phyloP scores from a whole-genome alignment of 2,113 vertebrate species.

The Syrmaticus mikado region DNA sequence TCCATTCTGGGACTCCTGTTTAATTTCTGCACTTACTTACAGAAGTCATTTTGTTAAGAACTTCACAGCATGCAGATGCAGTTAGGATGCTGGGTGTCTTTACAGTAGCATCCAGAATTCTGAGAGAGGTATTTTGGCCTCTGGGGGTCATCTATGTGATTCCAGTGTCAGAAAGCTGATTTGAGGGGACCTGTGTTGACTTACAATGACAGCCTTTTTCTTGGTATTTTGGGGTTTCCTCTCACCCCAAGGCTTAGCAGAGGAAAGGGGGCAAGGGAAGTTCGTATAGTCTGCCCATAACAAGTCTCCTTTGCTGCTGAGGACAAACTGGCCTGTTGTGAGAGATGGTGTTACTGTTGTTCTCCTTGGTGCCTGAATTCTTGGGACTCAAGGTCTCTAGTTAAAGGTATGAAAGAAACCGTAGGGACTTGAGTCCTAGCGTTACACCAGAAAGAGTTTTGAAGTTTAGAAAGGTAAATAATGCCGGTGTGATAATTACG shows the following conservation, averaged over 20 bases:
- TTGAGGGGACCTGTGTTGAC: background rate
- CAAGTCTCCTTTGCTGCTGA: background rate
- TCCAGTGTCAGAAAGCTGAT: background rate
- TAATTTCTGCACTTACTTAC: background rate
- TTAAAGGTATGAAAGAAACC: background rate
- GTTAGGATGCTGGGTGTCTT: background rate
- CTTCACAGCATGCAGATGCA: background rate
- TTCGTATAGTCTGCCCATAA: background rate
- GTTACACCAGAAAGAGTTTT: background rate
- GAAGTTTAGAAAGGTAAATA: slow-evolving; percentile 47
- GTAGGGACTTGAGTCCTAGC: background rate
- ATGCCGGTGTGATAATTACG: slow-evolving; percentile 35
- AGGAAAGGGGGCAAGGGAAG: background rate
- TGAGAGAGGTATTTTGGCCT: background rate
- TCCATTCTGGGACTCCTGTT: no score
- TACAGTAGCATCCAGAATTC: background rate
- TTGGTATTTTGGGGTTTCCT: background rate
- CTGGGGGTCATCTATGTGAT: background rate
- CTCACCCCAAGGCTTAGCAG: background rate
- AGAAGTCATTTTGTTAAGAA: background rate
- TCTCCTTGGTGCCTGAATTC: background rate
- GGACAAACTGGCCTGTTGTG: background rate
- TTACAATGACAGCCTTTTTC: background rate
- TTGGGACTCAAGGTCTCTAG: background rate
- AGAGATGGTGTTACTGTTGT: background rate